phyloP scores from a whole-genome alignment of 2,797 vertebrate species.

The Gymnoscopelus microlampas region DNA sequence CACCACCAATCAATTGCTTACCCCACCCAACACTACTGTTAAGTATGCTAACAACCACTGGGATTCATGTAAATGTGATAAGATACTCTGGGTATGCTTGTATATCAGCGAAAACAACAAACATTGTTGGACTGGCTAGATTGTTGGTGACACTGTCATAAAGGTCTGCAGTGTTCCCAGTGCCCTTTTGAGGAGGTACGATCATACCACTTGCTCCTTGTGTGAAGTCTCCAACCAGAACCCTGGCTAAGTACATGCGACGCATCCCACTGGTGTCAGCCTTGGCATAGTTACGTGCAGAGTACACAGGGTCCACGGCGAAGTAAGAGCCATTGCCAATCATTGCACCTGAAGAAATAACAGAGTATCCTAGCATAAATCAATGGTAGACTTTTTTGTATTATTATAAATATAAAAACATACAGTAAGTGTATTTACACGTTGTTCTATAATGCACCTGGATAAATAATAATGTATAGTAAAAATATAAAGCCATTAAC shows the following conservation, averaged over 20 bases:
- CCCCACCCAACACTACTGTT: no score
- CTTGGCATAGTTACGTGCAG: slow-evolving; percentile 47
- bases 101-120: slow-evolving; percentile 73
- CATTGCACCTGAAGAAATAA: slow-evolving; percentile 37
- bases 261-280: slow-evolving; percentile 15
- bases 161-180: slow-evolving; percentile 42
- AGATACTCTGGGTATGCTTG: slow-evolving; percentile 81
- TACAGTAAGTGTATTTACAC: no score
- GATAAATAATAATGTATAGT: no score
- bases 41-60: background rate
- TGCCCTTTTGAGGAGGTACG: no score
- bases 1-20: background rate
- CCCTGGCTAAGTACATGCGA: slow-evolving; percentile 72
- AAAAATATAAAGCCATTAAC: no score
- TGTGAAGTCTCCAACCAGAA: slow-evolving; percentile 79
- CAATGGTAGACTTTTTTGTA: no score
- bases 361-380: no score
- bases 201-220: no score
- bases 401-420: no score
- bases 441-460: no score
- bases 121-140: slow-evolving; percentile 37
- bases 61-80: slow-evolving; percentile 65
- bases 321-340: slow-evolving; percentile 78
- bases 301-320: slow-evolving; percentile 67
- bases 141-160: slow-evolving; percentile 77